Evolutionary conservation across 2,113 vertebrate species (phyloP).

Genomic region (Emydura subglobosa): DNA sequence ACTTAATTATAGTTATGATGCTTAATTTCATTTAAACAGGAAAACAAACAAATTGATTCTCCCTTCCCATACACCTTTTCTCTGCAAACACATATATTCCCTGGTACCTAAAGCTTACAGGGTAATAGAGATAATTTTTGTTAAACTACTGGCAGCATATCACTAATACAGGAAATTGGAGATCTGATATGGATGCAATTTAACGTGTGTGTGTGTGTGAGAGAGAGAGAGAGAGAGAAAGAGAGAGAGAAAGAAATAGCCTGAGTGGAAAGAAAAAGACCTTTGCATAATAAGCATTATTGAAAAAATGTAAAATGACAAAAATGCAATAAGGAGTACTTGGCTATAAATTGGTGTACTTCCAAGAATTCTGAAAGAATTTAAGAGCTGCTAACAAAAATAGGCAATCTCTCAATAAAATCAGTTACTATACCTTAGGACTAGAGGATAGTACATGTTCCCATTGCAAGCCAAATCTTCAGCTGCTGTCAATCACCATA

Average conservation of each 20-base stretch:
- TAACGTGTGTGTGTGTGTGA: neutral
- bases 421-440: neutral
- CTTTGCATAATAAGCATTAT: neutral
- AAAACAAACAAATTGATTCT: neutral
- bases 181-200: neutral
- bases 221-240: neutral
- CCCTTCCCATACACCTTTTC: neutral
- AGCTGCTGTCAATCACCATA: neutral
- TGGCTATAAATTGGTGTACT: neutral
- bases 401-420: neutral
- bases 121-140: neutral
- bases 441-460: neutral
- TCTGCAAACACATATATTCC: neutral
- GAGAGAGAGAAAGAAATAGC: neutral
- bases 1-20: neutral
- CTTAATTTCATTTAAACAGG: neutral
- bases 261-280: neutral
- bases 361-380: neutral
- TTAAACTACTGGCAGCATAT: neutral
- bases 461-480: neutral
- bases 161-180: neutral
- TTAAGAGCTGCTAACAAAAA: neutral
- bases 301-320: neutral
- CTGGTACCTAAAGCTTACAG: neutral
- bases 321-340: neutral